Conservation (phyloP, 2,797 vertebrate species). For the Echeneis naucrates region DNA sequence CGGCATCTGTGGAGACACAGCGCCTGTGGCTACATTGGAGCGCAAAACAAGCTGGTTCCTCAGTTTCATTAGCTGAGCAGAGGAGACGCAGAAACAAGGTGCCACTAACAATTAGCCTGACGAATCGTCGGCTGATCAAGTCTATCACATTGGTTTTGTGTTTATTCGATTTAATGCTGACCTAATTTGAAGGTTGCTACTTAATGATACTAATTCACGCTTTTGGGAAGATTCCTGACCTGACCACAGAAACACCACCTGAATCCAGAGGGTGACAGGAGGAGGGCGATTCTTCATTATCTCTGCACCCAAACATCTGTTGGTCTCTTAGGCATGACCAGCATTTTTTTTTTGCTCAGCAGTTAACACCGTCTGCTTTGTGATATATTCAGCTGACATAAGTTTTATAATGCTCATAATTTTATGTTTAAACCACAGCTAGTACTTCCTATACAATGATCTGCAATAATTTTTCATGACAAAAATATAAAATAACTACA, state of each 20-base stretch:
- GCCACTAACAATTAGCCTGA: conserved; percentile 64
- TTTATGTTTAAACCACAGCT: background rate
- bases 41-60: conserved; percentile 43
- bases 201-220: conserved; percentile 59
- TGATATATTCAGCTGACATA: background rate
- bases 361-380: background rate
- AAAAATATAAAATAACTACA: background rate
- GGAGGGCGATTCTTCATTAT: conserved; percentile 39
- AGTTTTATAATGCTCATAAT: background rate
- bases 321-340: background rate
- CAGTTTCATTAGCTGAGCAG: conserved; percentile 49
- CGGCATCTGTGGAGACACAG: conserved; percentile 26
- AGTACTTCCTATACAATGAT: background rate
- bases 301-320: background rate
- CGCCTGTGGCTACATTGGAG: conserved; percentile 51
- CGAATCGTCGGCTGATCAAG: conserved; percentile 37
- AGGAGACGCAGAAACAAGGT: conserved; percentile 44
- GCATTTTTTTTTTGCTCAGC: background rate
- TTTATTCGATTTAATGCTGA: conserved; percentile 57
- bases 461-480: background rate
- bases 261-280: conserved; percentile 31
- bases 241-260: conserved; percentile 46
- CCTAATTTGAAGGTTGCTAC: conserved; percentile 50
- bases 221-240: conserved; percentile 50
- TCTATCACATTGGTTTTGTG: conserved; percentile 57